Percentiles rank a stretch among this genome's conserved stretches.
phyloP scores from a whole-genome alignment of 2,113 vertebrate genomes.

The Ptychochromis oligacanthus region DNA sequence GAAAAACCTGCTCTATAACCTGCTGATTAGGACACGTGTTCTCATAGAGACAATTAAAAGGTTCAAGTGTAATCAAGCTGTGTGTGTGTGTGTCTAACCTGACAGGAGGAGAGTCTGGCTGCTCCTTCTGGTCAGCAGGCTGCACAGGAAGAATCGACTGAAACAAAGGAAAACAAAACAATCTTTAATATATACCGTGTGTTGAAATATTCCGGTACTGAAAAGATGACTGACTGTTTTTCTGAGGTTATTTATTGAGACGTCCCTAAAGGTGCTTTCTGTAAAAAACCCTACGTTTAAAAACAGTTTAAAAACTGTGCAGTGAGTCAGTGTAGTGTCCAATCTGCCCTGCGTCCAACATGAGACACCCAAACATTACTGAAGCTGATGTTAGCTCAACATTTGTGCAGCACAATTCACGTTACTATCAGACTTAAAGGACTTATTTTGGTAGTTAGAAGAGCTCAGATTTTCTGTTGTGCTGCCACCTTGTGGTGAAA shows the following conservation, averaged over 20 bases:
- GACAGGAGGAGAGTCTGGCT: constrained; percentile 61
- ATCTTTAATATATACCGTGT: no score
- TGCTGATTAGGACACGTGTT: rapidly evolving
- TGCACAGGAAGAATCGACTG: constrained; percentile 60
- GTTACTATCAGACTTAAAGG: no score
- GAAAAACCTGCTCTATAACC: neutral
- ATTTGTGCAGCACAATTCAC: no score
- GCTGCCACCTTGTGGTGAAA: no score
- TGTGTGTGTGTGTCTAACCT: constrained; percentile 56
- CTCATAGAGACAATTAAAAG: rapidly evolving
- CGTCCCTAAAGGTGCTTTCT: neutral
- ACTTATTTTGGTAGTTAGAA: no score
- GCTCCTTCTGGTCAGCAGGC: constrained; percentile 70
- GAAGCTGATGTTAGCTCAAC: no score
- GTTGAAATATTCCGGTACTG: neutral
- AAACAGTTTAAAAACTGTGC: neutral
- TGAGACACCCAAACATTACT: no score
- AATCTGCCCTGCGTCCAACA: neutral
- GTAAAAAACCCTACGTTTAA: neutral
- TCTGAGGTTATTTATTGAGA: no score
- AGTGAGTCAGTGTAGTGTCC: neutral
- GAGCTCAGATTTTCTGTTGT: no score
- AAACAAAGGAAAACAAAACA: neutral
- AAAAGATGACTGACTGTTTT: no score
- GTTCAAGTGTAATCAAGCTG: neutral